Conservation (phyloP, 92 coral and sea anemone genomes). For the Parazoanthus swiftii region DNA sequence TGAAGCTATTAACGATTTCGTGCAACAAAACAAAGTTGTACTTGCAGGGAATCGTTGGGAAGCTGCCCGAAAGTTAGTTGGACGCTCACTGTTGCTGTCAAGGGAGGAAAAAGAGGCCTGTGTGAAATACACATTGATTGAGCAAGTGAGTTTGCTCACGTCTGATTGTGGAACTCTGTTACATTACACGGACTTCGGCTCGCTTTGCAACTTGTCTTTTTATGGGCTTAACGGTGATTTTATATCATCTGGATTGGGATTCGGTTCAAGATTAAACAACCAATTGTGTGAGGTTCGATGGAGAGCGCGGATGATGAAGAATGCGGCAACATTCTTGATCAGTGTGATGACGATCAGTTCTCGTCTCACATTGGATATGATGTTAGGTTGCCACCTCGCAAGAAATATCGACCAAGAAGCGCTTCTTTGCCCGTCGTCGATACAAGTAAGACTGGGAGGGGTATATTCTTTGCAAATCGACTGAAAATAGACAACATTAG, state of each 20-base stretch:
- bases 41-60: background rate
- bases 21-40: background rate
- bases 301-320: constrained; percentile 13
- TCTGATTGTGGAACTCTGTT: background rate
- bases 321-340: background rate
- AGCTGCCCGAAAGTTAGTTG: too few relatives aligned
- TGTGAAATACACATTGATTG: too few relatives aligned
- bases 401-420: constrained; percentile 13
- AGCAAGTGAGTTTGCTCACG: background rate
- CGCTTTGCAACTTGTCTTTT: background rate
- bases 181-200: background rate
- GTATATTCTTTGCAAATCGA: constrained; percentile 23
- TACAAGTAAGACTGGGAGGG: background rate
- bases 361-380: constrained; percentile 7
- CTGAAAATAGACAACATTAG: background rate
- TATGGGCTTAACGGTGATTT: background rate
- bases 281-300: background rate
- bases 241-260: background rate
- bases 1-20: background rate
- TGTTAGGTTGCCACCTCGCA: background rate
- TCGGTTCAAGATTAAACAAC: background rate
- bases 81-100: background rate
- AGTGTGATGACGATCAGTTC: constrained; percentile 15
- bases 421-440: constrained; percentile 24
- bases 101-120: background rate